These are phyloP conservation scores for Platycnemis pennipes DNA, from an alignment of 2,888 invertebrate species.

Conservation along the genomic window DNA sequence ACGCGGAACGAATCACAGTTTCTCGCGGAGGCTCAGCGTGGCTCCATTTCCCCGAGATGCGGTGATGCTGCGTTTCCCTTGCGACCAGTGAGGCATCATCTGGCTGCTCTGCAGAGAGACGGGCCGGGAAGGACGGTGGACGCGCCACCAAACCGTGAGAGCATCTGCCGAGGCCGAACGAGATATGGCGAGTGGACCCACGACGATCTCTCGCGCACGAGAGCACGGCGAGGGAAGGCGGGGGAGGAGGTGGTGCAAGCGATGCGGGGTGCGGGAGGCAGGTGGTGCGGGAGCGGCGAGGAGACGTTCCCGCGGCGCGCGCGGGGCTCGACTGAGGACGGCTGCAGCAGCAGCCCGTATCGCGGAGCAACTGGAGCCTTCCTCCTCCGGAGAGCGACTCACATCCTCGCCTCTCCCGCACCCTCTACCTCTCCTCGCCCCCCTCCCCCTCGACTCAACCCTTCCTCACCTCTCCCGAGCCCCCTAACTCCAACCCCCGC, in stretches of 20 bases:
- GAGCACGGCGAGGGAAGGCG: background rate
- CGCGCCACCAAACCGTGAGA: background rate
- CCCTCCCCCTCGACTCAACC: constrained; percentile 15
- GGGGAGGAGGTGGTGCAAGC: too few species aligned
- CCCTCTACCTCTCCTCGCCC: background rate
- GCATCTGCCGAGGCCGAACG: background rate
- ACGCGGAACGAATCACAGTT: background rate
- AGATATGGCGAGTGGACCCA: background rate
- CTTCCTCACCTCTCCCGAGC: constrained; percentile 13
- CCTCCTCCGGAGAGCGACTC: background rate
- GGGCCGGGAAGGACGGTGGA: background rate
- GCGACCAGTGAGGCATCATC: too few species aligned
- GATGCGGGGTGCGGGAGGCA: too few species aligned
- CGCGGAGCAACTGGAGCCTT: constrained; percentile 47
- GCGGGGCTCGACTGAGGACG: constrained; percentile 40
- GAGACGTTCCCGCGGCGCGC: background rate
- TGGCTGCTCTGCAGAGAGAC: too few species aligned
- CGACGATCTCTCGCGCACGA: background rate
- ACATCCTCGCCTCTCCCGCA: background rate
- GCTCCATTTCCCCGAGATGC: background rate
- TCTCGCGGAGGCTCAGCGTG: background rate
- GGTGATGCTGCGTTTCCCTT: too few species aligned
- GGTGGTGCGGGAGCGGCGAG: too few species aligned
- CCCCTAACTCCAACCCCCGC: background rate
- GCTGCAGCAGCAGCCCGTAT: constrained; percentile 14